phyloP scores from a whole-genome alignment of 1,140 invertebrate genomes.

The Drosophila athabasca region DNA sequence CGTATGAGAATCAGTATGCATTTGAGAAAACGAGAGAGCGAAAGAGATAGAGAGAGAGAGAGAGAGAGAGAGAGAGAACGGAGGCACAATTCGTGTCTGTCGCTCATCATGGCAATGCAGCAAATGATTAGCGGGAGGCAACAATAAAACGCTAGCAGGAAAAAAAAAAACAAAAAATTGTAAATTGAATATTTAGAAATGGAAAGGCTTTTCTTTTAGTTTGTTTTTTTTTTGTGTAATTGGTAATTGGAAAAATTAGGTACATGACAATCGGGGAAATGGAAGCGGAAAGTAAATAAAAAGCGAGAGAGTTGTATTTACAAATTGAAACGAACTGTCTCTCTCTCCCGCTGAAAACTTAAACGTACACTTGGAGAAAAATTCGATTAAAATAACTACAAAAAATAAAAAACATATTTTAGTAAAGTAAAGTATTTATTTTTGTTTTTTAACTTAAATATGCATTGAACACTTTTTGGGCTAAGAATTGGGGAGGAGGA shows the following conservation, averaged over 20 bases:
- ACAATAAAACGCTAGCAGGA: constrained; percentile 24
- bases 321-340: no score
- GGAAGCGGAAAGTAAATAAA: no score
- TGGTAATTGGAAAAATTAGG: constrained; percentile 31
- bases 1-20: constrained; percentile 13
- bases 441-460: no score
- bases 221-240: constrained; percentile 6
- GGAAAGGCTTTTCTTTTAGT: background rate
- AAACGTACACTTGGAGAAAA: no score
- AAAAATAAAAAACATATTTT: no score
- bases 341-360: no score
- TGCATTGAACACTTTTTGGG: no score
- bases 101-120: constrained; percentile 51
- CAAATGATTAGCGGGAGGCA: constrained; percentile 53
- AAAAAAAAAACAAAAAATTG: constrained; percentile 3
- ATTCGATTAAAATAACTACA: no score
- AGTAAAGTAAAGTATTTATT: no score
- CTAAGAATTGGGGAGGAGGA: no score
- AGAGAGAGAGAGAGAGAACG: background rate
- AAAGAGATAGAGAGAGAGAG: background rate
- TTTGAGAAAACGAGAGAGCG: background rate
- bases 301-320: no score
- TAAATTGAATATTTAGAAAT: constrained; percentile 41
- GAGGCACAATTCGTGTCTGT: constrained; percentile 40
- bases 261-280: background rate